These are phyloP conservation scores for Dinoponera quadriceps DNA, from an alignment of 1,140 invertebrate genomes.

Conservation along the genomic window DNA sequence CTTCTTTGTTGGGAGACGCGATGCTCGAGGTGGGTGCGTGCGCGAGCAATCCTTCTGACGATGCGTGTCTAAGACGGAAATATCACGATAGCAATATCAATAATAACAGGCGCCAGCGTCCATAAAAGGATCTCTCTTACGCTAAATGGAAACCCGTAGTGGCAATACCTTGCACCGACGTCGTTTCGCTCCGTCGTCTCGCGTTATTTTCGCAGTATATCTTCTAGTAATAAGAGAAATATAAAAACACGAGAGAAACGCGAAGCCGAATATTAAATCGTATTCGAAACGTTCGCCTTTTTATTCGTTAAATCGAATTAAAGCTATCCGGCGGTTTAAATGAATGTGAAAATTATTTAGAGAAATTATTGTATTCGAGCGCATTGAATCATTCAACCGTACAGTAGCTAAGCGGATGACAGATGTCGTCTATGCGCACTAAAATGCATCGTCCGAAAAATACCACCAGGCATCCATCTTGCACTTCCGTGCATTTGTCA, in stretches of 20 bases:
- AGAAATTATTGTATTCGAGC: no score
- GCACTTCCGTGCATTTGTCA: no score
- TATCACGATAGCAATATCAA: conserved; percentile 42
- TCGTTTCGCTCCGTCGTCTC: background rate
- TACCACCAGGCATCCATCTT: no score
- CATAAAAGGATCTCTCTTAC: conserved; percentile 12
- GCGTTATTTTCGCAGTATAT: background rate
- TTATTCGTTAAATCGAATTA: no score
- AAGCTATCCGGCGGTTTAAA: no score
- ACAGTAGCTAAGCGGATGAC: no score
- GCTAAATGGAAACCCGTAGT: conserved; percentile 9
- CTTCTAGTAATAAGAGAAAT: background rate
- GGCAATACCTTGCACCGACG: background rate
- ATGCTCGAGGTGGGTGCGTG: conserved; percentile 22
- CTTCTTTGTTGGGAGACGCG: conserved; percentile 34
- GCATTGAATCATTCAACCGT: no score
- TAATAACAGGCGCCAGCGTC: conserved; percentile 30
- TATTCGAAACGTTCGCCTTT: no score
- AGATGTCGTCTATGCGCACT: no score
- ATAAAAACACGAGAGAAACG: background rate
- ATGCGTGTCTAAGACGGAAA: conserved; percentile 48
- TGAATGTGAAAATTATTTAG: no score
- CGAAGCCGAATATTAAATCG: background rate
- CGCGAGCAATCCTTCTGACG: conserved; percentile 37
- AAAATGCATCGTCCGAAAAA: no score